phyloP scores from a whole-genome alignment of 2,888 invertebrate genomes.

The Rhimphoctona megacephalus region DNA sequence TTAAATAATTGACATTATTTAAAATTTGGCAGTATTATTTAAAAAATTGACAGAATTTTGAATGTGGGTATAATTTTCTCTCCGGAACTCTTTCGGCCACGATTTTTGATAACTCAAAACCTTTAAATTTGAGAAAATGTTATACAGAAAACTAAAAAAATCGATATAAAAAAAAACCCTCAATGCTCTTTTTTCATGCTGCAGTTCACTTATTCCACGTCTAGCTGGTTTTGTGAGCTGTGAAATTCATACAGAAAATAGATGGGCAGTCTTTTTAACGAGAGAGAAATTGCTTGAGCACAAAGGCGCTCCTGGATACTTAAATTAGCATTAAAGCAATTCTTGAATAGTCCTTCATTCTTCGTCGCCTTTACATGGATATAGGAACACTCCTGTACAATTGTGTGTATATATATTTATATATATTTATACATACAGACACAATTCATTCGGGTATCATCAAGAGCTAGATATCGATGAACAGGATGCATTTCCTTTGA shows the following conservation, averaged over 20 bases:
- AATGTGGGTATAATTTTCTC: neutral
- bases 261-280: neutral
- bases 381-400: too few species aligned
- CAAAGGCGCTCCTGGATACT: neutral
- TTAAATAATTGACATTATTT: too few species aligned
- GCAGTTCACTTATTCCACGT: neutral
- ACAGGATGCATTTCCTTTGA: constrained; percentile 56
- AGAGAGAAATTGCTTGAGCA: constrained; percentile 10
- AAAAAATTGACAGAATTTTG: too few species aligned
- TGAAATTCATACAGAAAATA: neutral
- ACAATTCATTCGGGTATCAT: constrained; percentile 22
- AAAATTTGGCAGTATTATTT: too few species aligned
- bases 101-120: neutral
- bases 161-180: neutral
- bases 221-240: neutral
- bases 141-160: neutral
- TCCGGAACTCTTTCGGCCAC: neutral
- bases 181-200: neutral
- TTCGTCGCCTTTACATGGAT: neutral
- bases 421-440: neutral
- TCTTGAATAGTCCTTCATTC: constrained; percentile 1
- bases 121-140: neutral
- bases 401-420: too few species aligned
- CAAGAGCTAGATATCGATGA: constrained; percentile 23
- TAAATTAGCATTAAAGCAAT: constrained; percentile 2